Percentiles rank a stretch among this genome's conserved stretches.
These are phyloP conservation scores for Psilanteris sp. DNA, from an alignment of 1,140 invertebrate genomes.

Conservation along the genomic window DNA sequence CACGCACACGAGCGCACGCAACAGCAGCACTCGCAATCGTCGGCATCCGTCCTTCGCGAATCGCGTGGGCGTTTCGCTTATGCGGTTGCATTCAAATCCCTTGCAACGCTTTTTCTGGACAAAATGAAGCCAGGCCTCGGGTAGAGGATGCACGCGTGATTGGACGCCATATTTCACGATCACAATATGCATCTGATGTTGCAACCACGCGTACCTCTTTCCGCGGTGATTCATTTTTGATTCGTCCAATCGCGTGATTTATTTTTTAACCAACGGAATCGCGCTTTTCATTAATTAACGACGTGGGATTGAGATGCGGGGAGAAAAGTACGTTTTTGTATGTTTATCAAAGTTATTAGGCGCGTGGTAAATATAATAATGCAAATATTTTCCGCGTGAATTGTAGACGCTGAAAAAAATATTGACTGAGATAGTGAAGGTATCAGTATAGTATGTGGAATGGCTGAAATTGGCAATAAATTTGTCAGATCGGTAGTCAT, in stretches of 20 bases:
- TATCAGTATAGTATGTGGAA: too few species aligned
- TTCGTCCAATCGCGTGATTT: constrained; percentile 3
- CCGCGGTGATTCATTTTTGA: constrained; percentile 28
- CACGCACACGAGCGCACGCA: constrained; percentile 27
- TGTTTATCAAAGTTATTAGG: too few species aligned
- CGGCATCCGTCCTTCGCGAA: constrained; percentile 44
- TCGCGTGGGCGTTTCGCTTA: constrained; percentile 60
- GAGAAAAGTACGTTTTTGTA: too few species aligned
- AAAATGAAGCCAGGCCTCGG: constrained; percentile 44
- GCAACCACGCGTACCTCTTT: constrained; percentile 23
- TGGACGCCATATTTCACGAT: constrained; percentile 62
- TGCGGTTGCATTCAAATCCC: constrained; percentile 61
- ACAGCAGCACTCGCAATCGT: constrained; percentile 48
- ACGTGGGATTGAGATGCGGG: too few species aligned
- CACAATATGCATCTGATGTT: constrained; percentile 48
- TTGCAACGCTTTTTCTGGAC: constrained; percentile 44
- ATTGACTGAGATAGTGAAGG: too few species aligned
- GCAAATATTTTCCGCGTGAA: too few species aligned
- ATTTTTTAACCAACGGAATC: constrained; percentile 5
- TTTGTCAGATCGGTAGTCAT: too few species aligned
- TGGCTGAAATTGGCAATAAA: too few species aligned
- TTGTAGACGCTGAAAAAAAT: too few species aligned
- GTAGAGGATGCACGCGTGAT: constrained; percentile 56
- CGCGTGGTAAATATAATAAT: too few species aligned
- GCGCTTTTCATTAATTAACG: too few species aligned